Evolutionary conservation across 2,113 vertebrate species (phyloP).

Genomic region (Chrysochloris asiatica): DNA sequence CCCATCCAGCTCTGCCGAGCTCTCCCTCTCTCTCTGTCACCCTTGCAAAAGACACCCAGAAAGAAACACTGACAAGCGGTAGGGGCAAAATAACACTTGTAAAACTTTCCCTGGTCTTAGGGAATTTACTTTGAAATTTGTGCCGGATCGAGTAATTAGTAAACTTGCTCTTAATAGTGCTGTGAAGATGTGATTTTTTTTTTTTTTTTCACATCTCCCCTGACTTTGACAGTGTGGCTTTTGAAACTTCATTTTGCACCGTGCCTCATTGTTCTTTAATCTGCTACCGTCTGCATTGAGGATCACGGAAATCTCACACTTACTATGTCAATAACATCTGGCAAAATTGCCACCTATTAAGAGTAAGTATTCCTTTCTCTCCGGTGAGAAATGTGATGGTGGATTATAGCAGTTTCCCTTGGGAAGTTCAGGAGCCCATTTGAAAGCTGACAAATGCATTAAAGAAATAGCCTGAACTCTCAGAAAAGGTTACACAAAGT

Average conservation of each 20-base stretch:
- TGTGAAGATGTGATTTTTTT: conserved; percentile 85
- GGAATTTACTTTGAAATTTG: conserved; percentile 84
- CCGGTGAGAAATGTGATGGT: conserved; percentile 91
- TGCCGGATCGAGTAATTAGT: conserved; percentile 87
- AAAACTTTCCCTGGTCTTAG: conserved; percentile 81
- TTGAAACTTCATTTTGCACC: conserved; percentile 90
- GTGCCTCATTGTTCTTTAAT: conserved; percentile 96
- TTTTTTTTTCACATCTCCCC: conserved; percentile 87
- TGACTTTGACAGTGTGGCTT: conserved; percentile 89
- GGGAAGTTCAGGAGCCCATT: conserved; percentile 92
- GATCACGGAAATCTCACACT: conserved; percentile 95
- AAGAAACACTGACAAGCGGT: conserved; percentile 74
- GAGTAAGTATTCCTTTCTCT: conserved; percentile 97
- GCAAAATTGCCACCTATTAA: conserved; percentile 99
- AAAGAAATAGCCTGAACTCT: conserved; percentile 90
- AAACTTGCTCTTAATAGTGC: conserved; percentile 86
- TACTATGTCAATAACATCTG: conserved; percentile 99
- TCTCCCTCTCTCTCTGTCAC: rapidly evolving
- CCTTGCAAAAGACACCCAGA: not conserved
- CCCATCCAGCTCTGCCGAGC: not conserved
- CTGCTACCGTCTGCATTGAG: conserved; percentile 97
- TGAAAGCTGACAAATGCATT: conserved; percentile 92
- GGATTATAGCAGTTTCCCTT: conserved; percentile 91
- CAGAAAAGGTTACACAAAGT: conserved; percentile 89
- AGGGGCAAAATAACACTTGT: conserved; percentile 64